Percentiles rank a stretch among this genome's conserved stretches.
phyloP scores from a whole-genome alignment of 2,888 invertebrate genomes.

The Heteromurus nitidus region DNA sequence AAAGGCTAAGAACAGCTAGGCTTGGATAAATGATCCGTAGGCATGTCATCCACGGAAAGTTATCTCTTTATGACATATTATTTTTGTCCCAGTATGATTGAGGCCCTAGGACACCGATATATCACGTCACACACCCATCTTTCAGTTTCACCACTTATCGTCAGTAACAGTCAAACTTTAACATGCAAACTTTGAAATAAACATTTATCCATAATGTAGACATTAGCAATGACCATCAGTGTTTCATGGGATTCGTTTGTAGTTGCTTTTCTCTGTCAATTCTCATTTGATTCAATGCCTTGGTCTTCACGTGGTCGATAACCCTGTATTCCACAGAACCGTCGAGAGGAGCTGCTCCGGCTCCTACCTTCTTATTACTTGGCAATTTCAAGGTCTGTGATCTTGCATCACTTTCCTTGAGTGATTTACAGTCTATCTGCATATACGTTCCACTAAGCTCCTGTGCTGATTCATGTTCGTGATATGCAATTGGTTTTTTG shows the following conservation, averaged over 20 bases:
- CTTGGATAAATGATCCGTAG: no score
- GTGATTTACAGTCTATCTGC: conserved; percentile 71
- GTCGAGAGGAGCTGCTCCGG: conserved; percentile 10
- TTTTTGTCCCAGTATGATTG: no score
- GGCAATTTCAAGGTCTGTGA: conserved; percentile 54
- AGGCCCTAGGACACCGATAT: no score
- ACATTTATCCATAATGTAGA: no score
- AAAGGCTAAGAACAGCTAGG: no score
- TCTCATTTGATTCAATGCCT: conserved; percentile 72
- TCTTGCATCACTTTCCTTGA: conserved; percentile 53
- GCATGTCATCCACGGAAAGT: no score
- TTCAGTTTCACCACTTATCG: no score
- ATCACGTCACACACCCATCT: no score
- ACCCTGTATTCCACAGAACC: conserved; percentile 72
- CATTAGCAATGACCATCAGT: background rate
- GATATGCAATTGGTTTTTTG: conserved; percentile 59
- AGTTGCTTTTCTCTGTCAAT: conserved; percentile 72
- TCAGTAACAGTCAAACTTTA: no score
- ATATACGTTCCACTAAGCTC: conserved; percentile 71
- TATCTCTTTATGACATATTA: no score
- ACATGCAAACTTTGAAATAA: no score
- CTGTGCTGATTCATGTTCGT: conserved; percentile 62
- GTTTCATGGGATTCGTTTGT: conserved; percentile 31
- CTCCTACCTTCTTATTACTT: conserved; percentile 41
- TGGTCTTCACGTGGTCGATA: conserved; percentile 73